Conservation (phyloP, 2,113 vertebrate species). For the Corythornis madagascariensis region DNA sequence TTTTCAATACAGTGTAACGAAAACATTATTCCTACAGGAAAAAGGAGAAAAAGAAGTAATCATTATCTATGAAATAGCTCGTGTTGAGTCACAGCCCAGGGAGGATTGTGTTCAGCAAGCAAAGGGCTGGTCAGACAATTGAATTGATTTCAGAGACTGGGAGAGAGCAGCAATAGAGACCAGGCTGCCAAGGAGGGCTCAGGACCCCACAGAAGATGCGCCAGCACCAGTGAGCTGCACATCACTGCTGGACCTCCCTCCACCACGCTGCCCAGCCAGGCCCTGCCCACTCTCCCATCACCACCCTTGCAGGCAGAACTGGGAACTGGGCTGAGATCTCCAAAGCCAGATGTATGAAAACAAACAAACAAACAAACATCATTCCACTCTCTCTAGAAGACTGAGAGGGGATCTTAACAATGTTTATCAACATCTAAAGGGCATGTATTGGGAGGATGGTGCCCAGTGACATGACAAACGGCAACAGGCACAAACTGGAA, state of each 20-base stretch:
- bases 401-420: neutral
- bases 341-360: fast-evolving
- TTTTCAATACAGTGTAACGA: constrained; percentile 2
- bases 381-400: neutral
- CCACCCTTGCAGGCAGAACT: neutral
- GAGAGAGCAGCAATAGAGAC: neutral
- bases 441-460: neutral
- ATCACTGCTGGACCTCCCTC: neutral
- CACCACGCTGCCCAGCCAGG: fast-evolving
- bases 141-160: neutral
- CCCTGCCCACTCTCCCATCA: neutral
- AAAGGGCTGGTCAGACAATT: neutral
- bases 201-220: neutral
- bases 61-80: constrained; percentile 41
- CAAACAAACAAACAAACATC: neutral
- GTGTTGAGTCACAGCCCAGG: constrained; percentile 24
- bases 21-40: constrained; percentile 50
- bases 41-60: neutral
- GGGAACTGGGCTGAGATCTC: neutral
- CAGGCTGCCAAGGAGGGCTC: neutral
- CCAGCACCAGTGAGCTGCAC: neutral
- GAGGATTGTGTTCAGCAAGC: neutral
- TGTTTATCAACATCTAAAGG: neutral
- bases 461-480: neutral
- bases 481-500: too few species aligned